Evolutionary conservation across 2,888 invertebrate species (phyloP), one percentile per base, ranked within the genome.

Genomic region (Ommatoiulus sabulosus): DNA sequence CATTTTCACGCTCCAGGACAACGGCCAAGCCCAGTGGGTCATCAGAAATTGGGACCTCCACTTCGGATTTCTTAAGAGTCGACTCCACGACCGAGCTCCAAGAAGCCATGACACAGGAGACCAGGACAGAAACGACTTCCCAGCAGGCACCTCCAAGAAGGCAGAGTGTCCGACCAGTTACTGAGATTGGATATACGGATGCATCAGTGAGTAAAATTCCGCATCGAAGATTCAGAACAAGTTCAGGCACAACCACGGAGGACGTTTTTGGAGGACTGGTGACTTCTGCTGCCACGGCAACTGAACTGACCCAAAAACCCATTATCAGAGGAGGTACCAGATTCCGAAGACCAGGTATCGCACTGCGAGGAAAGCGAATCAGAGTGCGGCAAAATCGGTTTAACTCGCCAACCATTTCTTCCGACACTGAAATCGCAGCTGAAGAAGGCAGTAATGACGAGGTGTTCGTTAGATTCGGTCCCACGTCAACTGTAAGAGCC

Each of bases 391-490:
- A 35, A n/a, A 44, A 44, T 44, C 12, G 86, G n/a, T 44, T 86
- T 6, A 52, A 44, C 15, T 86, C 52, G 2, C 57, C 87, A 15
- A 57, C 63, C 3, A 35, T 52, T 3, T 52, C 87, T n/a, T 24
- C 87, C 10, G 87, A 87, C 35, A 87, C n/a, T n/a, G 87, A 87
- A 3, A 35, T 57, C 52, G n/a, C 87, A 3, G 87, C 87, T 52
- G 57, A 63, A 57, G 87, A 87, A 35, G 63, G 87, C 5, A 87
- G 52, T 43, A 44, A 57, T 35, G 87, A 87, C 24, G 87, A 87
- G 35, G 87, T 87, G 20, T 87, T 87, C 15, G 57, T 87, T 10
- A 87, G 63, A 52, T 87, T 87, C 24, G 52, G 44, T 12, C 43
- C 87, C 7, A 35, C 87, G 48, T 48, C 87, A 15, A 57, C 87